A percentile compares a stretch with the other conserved stretches of the same genome.
These are phyloP conservation scores for Platyura marginata DNA, from an alignment of 1,140 invertebrate genomes.

Conservation along the genomic window DNA sequence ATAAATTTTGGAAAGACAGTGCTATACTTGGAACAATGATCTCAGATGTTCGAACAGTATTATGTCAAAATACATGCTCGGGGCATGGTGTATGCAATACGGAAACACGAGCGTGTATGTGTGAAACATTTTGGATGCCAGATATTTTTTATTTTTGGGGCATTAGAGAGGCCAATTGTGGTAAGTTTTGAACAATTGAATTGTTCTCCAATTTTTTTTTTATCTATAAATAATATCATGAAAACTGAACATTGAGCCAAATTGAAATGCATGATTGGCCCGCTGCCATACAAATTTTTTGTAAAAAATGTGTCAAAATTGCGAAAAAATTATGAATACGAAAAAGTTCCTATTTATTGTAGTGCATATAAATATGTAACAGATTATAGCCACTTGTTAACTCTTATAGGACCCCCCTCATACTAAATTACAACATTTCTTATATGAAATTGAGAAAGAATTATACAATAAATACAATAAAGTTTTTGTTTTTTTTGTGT, in stretches of 20 bases:
- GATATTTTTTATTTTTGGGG: slow-evolving; percentile 30
- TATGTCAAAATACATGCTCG: slow-evolving; percentile 88
- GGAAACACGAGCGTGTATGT: slow-evolving; percentile 63
- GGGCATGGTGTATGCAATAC: slow-evolving; percentile 79
- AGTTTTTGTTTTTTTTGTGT: slow-evolving; percentile 1
- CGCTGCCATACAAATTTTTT: not conserved
- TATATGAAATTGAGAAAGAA: too few species aligned
- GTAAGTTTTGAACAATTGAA: slow-evolving; percentile 15
- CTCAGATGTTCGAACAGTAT: slow-evolving; percentile 53
- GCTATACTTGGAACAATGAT: slow-evolving; percentile 54
- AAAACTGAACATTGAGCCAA: slow-evolving; percentile 7
- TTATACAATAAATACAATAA: too few species aligned
- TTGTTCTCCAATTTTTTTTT: slow-evolving; percentile 2
- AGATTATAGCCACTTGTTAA: too few species aligned
- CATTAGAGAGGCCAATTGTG: slow-evolving; percentile 32
- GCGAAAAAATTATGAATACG: too few species aligned
- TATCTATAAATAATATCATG: too few species aligned
- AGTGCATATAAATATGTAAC: too few species aligned
- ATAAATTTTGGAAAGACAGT: slow-evolving; percentile 47
- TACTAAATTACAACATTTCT: too few species aligned
- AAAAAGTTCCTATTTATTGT: too few species aligned
- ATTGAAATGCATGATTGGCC: not conserved
- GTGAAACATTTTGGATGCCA: slow-evolving; percentile 94
- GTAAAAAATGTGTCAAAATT: not conserved
- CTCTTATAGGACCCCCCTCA: too few species aligned